Conservation (phyloP, 2,113 vertebrate genomes). For the Boulengeromyrus knoepffleri region DNA sequence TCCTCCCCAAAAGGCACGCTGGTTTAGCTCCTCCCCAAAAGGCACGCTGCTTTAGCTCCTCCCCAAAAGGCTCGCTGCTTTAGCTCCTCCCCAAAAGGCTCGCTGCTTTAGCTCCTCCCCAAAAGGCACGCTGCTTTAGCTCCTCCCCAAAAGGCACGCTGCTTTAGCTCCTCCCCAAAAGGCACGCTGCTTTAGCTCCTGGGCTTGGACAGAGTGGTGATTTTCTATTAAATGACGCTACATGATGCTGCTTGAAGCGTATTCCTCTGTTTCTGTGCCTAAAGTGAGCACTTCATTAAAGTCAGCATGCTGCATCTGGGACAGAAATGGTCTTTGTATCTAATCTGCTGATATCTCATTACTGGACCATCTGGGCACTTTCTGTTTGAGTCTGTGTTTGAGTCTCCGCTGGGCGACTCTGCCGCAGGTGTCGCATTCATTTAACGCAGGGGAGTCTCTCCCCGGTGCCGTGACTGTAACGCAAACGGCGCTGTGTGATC, state of each 20-base stretch:
- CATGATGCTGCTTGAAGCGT: neutral
- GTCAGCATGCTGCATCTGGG: neutral
- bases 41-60: too few relatives aligned
- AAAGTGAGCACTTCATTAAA: constrained; percentile 2
- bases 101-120: neutral
- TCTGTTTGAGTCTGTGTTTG: neutral
- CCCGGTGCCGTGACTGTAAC: neutral
- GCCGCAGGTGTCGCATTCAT: neutral
- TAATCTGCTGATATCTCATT: neutral
- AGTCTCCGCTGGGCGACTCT: neutral
- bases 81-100: neutral
- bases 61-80: neutral
- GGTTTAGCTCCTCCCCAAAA: too few relatives aligned
- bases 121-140: neutral
- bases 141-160: neutral
- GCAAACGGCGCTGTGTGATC: neutral
- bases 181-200: neutral
- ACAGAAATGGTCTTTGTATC: neutral
- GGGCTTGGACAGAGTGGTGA: neutral
- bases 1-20: too few relatives aligned
- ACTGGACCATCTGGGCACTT: neutral
- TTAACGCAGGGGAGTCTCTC: neutral
- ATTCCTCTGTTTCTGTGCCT: neutral
- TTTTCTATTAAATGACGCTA: neutral
- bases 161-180: neutral